Base-by-base conservation (phyloP, 2,113 vertebrate species). In the Oceanodroma tethys region DNA sequence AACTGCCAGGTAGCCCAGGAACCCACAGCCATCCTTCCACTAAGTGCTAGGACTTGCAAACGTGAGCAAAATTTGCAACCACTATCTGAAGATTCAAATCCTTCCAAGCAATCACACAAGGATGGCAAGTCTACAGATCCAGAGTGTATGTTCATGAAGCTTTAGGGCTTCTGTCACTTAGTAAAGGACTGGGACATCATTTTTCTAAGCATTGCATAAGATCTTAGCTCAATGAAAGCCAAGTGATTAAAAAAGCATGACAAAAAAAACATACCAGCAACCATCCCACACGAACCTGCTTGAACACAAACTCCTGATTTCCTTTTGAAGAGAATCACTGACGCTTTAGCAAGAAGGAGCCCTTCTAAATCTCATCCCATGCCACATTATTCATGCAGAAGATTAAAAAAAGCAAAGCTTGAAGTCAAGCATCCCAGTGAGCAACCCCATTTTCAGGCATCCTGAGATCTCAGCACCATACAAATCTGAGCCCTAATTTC, bases 401-500 rank as follows among this genome's bases (percentile, higher is more conserved):
- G 27, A 89, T 56, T 40, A 89, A 87, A 84, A 84, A 60, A 48
- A 67, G 48, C 26, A 81, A 68, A 90, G 68, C 47, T 43, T 83
- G 27, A 88, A 95, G 73, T 94, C 62, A 91, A 91, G 84, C 26
- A 80, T 30, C 62, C 38, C 48, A 14, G 42, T 1, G 25, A 94
- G 78, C 7, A 30, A 81, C 66, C 59, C 63, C 36, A 66, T 82
- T 90, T 81, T 66, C 59, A 93, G 66, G 63, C 55, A 91, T 40
- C 66, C 81, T 43, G 36, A 81, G 81, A 83, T 70, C 84, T 76
- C 62, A 66, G 78, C n/a, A 45, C 48, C 48, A 16, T 25, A 27
- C 40, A 90, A 86, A 96, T 42, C 78, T 8, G 6, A 30, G 53
- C n/a, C 42, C 47, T 76, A 34, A 95, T 90, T 93, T 94, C 83